phyloP scores from a whole-genome alignment of 2,113 vertebrate species.

The Labeo rohita region DNA sequence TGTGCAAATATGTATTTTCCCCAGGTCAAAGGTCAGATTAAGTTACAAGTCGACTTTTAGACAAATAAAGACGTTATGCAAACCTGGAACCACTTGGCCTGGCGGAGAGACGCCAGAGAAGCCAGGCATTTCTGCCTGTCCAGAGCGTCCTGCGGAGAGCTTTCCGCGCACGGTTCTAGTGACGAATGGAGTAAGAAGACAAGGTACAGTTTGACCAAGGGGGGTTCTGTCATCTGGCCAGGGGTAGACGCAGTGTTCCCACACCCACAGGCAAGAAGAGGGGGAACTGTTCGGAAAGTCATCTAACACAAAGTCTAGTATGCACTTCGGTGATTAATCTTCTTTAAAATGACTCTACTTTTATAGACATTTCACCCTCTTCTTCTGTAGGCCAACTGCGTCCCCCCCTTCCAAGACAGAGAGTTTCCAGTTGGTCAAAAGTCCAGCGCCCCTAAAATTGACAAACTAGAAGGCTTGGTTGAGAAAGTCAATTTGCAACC shows the following conservation, averaged over 20 bases:
- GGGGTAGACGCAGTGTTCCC: constrained; percentile 86
- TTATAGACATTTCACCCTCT: constrained; percentile 31
- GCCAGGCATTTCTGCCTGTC: constrained; percentile 99
- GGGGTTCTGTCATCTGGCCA: constrained; percentile 93
- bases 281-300: constrained; percentile 22
- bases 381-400: constrained; percentile 68
- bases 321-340: background rate
- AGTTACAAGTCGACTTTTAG: constrained; percentile 51
- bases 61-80: constrained; percentile 97
- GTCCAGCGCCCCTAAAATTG: constrained; percentile 96
- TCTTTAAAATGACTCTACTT: constrained; percentile 17
- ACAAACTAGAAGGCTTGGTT: constrained; percentile 86
- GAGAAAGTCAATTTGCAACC: constrained; percentile 73
- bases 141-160: constrained; percentile 97
- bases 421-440: constrained; percentile 99
- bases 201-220: constrained; percentile 99
- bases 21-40: constrained; percentile 40
- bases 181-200: constrained; percentile 98
- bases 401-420: constrained; percentile 88
- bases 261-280: constrained; percentile 72
- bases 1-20: constrained; percentile 33
- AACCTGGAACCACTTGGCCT: constrained; percentile 99
- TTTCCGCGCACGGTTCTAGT: constrained; percentile 96
- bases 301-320: background rate
- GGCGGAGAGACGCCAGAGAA: constrained; percentile 99